Evolutionary conservation across 2,888 invertebrate genomes (phyloP).

Genomic region (Bembecia ichneumoniformis): DNA sequence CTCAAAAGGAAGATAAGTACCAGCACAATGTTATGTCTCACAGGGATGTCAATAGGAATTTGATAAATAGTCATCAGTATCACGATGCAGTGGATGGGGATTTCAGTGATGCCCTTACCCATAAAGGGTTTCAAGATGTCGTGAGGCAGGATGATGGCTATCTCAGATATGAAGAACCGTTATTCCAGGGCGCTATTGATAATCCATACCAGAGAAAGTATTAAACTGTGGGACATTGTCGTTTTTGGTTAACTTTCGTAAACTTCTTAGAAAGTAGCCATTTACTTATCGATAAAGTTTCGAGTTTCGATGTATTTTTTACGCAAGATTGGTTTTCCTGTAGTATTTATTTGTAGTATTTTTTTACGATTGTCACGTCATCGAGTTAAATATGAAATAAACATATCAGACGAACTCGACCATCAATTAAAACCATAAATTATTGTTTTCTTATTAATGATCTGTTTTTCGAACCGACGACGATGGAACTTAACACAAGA

Average conservation of each 20-base stretch:
- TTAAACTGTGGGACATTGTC: conserved; percentile 18
- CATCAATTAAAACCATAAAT: too few relatives aligned
- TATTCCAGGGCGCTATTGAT: conserved; percentile 54
- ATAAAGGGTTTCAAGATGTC: conserved; percentile 48
- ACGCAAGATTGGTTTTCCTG: conserved; percentile 17
- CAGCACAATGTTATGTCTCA: conserved; percentile 19
- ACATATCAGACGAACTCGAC: too few relatives aligned
- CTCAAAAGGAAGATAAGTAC: conserved; percentile 52
- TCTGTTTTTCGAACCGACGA: too few relatives aligned
- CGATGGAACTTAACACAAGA: too few relatives aligned
- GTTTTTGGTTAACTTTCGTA: conserved; percentile 30
- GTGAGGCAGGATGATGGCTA: conserved; percentile 50
- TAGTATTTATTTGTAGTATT: conserved; percentile 32
- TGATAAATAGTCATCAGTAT: conserved; percentile 63
- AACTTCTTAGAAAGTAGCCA: conserved; percentile 17
- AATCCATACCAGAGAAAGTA: conserved; percentile 63
- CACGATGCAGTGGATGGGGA: conserved; percentile 38
- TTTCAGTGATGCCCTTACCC: conserved; percentile 42
- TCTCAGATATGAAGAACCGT: conserved; percentile 52
- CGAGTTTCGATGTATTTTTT: conserved; percentile 10
- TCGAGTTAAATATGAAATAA: too few relatives aligned
- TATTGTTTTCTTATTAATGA: too few relatives aligned
- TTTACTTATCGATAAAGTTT: not conserved
- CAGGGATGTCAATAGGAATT: conserved; percentile 37
- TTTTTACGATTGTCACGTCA: not conserved